These are phyloP conservation scores for Mystacides longicornis DNA, from an alignment of 2,888 invertebrate genomes.

Conservation along the genomic window DNA sequence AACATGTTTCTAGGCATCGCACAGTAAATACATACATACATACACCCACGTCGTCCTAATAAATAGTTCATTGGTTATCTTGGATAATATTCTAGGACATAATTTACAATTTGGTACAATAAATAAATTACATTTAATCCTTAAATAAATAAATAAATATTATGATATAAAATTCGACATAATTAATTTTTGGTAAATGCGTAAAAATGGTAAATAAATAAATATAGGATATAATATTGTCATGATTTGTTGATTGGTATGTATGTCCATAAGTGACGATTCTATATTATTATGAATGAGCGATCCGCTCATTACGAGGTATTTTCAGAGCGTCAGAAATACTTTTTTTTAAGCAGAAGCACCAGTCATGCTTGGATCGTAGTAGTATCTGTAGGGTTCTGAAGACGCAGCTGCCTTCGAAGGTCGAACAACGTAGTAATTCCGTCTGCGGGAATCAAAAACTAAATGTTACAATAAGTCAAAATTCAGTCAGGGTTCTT, in stretches of 20 bases:
- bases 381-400: slow-evolving; percentile 55
- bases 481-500: neutral
- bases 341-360: slow-evolving; percentile 18
- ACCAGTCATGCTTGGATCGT: slow-evolving; percentile 38
- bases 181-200: too few species aligned
- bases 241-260: neutral
- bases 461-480: slow-evolving; percentile 10
- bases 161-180: too few species aligned
- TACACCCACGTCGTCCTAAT: too few species aligned
- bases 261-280: neutral
- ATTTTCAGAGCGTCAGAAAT: neutral
- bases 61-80: too few species aligned
- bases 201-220: too few species aligned
- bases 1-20: neutral
- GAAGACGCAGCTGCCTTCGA: slow-evolving; percentile 43
- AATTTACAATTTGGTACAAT: too few species aligned
- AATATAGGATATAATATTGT: too few species aligned
- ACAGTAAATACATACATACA: too few species aligned
- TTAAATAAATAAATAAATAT: too few species aligned
- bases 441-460: slow-evolving; percentile 45
- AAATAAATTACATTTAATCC: too few species aligned
- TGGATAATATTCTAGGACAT: too few species aligned
- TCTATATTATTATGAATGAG: slow-evolving; percentile 1
- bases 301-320: too few species aligned
- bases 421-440: slow-evolving; percentile 55